Base-by-base conservation (phyloP, 2,113 vertebrate genomes). In the Brienomyrus brachyistius region DNA sequence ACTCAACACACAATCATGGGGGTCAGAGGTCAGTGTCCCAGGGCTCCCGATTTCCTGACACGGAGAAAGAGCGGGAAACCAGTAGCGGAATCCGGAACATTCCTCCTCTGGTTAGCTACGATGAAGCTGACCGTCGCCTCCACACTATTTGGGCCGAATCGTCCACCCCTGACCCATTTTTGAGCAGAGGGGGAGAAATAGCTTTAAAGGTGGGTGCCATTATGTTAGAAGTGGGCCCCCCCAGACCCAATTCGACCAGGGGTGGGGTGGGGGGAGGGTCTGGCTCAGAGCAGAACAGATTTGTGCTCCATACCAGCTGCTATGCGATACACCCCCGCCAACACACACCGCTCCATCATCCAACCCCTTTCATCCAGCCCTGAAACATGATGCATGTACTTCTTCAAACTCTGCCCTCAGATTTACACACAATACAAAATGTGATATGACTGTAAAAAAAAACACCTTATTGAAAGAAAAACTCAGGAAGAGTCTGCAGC, bases 21-120 rank as follows among this genome's bases (percentile, higher is more conserved):
- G 74, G 88, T 89, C 48, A 89, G 77, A 82, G 88, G 74, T 89
- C 70, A 89, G 52, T 56, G 27, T 17, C 74, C 27, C 88, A 88
- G 88, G 9, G 19, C 62, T 74, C n/a, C 87, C 23, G 2, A 40
- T 45, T 87, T 87, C 86, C 86, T 87, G 50, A 40, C 50, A 15
- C 19, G 0, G 15, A 35, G n/a, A 56, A 52, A 35, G 11, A 9
- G 27, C 50, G 31, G 86, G 31, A 50, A n/a, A 19, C 15, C n/a
- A n/a, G 23, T 13, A 43, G 51, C 4, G 3, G 35, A 51, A 54
- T 27, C 27, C 50, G 9, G 13, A 54, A 87, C 15, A 7, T 19
- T 50, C 50, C 52, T 87, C 27, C 74, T 80, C 35, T 43, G 17
- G 15, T 40, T 43, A 35, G 74, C 74, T 80, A 35, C 13, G 13